A percentile compares a stretch with the other conserved stretches of the same genome.
Evolutionary conservation across 2,113 vertebrate genomes (phyloP).

Genomic region (Vidua macroura): DNA sequence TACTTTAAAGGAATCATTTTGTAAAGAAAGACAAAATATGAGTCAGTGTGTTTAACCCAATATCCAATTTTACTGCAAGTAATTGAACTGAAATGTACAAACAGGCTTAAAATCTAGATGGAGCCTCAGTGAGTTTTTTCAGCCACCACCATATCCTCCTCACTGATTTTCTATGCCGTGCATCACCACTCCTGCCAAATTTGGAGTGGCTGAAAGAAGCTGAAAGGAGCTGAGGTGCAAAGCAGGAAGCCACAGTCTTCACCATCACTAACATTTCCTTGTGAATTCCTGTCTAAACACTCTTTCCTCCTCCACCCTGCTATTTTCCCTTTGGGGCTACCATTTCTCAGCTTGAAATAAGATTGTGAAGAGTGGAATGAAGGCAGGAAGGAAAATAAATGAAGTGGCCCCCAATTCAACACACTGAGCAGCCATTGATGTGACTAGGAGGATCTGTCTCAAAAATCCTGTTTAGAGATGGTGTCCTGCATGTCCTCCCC

Average conservation of each 20-base stretch:
- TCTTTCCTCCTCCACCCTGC: rapidly evolving
- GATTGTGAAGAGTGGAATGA: not conserved
- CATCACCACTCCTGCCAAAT: not conserved
- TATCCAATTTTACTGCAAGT: not conserved
- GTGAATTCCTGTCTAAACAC: not conserved
- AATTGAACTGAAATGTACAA: not conserved
- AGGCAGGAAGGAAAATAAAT: not conserved
- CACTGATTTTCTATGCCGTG: not conserved
- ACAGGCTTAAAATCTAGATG: not conserved
- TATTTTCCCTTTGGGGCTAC: not conserved
- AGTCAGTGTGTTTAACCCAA: not conserved
- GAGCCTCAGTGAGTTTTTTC: not conserved
- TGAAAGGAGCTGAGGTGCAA: not conserved
- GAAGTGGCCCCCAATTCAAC: not conserved
- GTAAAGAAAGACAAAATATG: not conserved
- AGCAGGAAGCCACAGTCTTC: not conserved
- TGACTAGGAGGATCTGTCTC: not conserved
- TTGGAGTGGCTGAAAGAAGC: not conserved
- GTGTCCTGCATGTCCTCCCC: not conserved
- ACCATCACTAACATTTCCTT: not conserved
- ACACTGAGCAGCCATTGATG: not conserved
- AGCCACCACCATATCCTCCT: not conserved
- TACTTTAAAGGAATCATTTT: not conserved
- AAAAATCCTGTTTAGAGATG: not conserved
- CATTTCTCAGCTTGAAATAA: not conserved